These are phyloP conservation scores for Microcebus jonahi DNA, from an alignment of 2,113 vertebrate species.

Conservation along the genomic window DNA sequence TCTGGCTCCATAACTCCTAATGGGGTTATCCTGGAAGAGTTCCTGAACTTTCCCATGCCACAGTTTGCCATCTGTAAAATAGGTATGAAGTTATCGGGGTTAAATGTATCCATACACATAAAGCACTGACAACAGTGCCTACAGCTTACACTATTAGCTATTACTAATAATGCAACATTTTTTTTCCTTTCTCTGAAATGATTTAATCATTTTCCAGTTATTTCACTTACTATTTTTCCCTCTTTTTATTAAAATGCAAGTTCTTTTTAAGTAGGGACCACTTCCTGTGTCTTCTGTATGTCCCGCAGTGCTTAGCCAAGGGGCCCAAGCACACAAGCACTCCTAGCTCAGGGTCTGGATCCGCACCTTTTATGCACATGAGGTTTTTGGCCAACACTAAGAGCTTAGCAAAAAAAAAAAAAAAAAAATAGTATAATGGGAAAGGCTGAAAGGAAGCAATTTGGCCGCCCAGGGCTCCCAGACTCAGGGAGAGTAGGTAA, in stretches of 20 bases:
- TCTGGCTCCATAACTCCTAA: not conserved
- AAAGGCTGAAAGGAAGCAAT: not conserved
- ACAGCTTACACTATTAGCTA: not conserved
- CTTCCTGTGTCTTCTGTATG: not conserved
- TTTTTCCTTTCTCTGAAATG: not conserved
- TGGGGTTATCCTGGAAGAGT: not conserved
- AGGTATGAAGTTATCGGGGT: not conserved
- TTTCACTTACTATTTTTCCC: not conserved
- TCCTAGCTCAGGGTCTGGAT: not conserved
- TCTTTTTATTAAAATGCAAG: not conserved
- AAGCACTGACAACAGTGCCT: not conserved
- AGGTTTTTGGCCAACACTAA: not conserved
- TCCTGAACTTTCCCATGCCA: not conserved
- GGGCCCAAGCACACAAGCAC: fast-evolving
- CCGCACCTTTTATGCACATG: not conserved
- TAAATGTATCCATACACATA: not conserved
- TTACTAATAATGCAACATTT: not conserved
- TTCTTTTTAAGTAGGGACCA: not conserved
- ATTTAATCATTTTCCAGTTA: not conserved
- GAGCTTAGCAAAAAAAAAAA: not conserved
- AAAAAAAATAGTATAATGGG: not conserved
- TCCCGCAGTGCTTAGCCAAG: not conserved
- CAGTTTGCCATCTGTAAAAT: not conserved
- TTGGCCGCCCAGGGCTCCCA: not conserved
- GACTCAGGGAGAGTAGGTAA: not conserved